These are phyloP conservation scores for Heterodera schachtii DNA, from an alignment of 1,140 invertebrate species.

Conservation along the genomic window DNA sequence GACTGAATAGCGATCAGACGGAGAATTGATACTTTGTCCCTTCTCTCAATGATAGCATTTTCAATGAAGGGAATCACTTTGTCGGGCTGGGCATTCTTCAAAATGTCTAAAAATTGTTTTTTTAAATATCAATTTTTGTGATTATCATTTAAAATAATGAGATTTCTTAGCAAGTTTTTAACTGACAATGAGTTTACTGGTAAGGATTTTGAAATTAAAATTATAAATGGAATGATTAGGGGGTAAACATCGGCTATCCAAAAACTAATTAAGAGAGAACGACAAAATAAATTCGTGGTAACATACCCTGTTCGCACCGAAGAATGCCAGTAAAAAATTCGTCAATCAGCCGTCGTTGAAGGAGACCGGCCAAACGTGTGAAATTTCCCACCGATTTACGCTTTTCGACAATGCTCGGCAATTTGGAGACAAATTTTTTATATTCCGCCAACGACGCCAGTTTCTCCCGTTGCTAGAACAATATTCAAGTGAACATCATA, in stretches of 20 bases:
- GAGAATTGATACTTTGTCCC: constrained; percentile 34
- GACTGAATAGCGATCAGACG: constrained; percentile 49
- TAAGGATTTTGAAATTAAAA: not conserved
- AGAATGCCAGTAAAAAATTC: constrained; percentile 19
- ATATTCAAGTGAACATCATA: not conserved
- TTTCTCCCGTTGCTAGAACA: constrained; percentile 32
- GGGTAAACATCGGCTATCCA: too few species aligned
- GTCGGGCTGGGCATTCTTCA: constrained; percentile 36
- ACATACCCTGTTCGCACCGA: constrained; percentile 24
- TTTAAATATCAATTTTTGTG: too few species aligned
- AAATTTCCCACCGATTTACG: constrained; percentile 26
- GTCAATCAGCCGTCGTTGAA: constrained; percentile 21
- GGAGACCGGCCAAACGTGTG: constrained; percentile 6
- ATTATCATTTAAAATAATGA: too few species aligned
- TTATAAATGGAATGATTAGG: not conserved
- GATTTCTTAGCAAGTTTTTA: not conserved
- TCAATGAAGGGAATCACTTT: constrained; percentile 50
- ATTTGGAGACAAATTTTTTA: constrained; percentile 35
- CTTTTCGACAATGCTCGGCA: constrained; percentile 28
- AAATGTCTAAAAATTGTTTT: constrained; percentile 40
- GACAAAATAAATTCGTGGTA: too few species aligned
- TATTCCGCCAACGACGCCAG: constrained; percentile 32
- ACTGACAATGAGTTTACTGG: not conserved
- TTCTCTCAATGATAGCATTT: constrained; percentile 42
- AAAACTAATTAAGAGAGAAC: too few species aligned